Conservation (phyloP, 2,888 invertebrate genomes). For the Cistogaster globosa region DNA sequence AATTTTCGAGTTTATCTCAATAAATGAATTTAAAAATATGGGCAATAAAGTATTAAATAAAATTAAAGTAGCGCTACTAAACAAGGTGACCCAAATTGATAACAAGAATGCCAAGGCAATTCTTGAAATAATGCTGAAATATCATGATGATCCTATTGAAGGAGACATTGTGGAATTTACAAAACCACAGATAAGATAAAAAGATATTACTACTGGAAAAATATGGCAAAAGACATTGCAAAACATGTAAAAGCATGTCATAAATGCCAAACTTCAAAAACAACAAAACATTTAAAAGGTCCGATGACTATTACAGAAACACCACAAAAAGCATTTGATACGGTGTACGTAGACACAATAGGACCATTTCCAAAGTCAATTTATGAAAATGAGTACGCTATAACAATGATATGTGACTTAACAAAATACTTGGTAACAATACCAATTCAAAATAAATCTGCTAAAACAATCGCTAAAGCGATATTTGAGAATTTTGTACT, state of each 20-base stretch:
- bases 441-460: slow-evolving; percentile 59
- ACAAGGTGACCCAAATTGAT: slow-evolving; percentile 15
- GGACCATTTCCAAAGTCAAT: too few species aligned
- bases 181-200: slow-evolving; percentile 45
- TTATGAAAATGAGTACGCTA: too few species aligned
- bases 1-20: slow-evolving; percentile 37
- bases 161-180: slow-evolving; percentile 43
- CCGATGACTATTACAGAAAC: slow-evolving; percentile 16
- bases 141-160: slow-evolving; percentile 12
- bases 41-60: slow-evolving; percentile 29
- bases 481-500: slow-evolving; percentile 72
- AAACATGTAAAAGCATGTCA: too few species aligned
- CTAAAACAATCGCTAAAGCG: slow-evolving; percentile 46
- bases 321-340: too few species aligned
- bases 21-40: slow-evolving; percentile 30
- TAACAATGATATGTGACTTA: slow-evolving; percentile 59
- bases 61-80: slow-evolving; percentile 46
- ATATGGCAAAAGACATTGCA: slow-evolving; percentile 2
- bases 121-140: too few species aligned
- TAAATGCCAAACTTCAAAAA: slow-evolving; percentile 22
- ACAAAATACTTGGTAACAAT: slow-evolving; percentile 58
- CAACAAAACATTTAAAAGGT: slow-evolving; percentile 9
- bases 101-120: too few species aligned
- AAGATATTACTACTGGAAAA: slow-evolving; percentile 58
- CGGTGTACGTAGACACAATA: too few species aligned